A percentile compares a stretch with the other conserved stretches of the same genome.
Evolutionary conservation across 1,140 invertebrate species (phyloP).

Genomic region (Orius laevigatus): DNA sequence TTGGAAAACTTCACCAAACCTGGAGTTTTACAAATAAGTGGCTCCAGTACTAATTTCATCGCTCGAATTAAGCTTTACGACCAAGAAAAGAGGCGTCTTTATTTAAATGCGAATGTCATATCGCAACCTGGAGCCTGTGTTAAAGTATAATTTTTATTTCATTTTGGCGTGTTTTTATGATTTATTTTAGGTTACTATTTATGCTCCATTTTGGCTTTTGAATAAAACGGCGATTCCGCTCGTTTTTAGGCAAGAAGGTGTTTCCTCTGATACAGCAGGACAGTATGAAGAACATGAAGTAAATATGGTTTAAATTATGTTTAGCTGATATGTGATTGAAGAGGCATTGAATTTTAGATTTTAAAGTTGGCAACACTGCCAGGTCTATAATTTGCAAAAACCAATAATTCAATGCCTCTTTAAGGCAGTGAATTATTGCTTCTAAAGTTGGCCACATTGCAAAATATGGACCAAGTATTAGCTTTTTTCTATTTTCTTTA

Average conservation of each 20-base stretch:
- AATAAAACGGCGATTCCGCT: slow-evolving; percentile 89
- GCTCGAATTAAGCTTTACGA: slow-evolving; percentile 48
- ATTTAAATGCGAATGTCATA: slow-evolving; percentile 46
- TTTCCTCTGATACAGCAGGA: slow-evolving; percentile 61
- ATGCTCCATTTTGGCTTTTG: slow-evolving; percentile 85
- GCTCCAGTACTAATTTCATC: slow-evolving; percentile 31
- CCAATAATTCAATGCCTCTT: too few species aligned
- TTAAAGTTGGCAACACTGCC: too few species aligned
- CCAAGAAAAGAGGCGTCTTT: slow-evolving; percentile 47
- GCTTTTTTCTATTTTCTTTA: too few species aligned
- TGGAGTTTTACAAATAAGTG: slow-evolving; percentile 34
- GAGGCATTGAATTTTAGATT: too few species aligned
- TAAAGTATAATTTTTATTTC: slow-evolving; percentile 27
- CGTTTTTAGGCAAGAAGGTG: slow-evolving; percentile 84
- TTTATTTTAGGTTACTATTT: slow-evolving; percentile 49
- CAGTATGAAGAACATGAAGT: slow-evolving; percentile 91
- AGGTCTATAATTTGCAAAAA: too few species aligned
- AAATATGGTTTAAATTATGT: neutral
- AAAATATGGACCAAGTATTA: too few species aligned
- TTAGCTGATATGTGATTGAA: too few species aligned
- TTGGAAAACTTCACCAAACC: slow-evolving; percentile 68
- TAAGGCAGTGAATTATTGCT: too few species aligned
- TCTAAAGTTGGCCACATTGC: too few species aligned
- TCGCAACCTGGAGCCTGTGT: slow-evolving; percentile 34
- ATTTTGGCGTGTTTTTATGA: slow-evolving; percentile 6